Evolutionary conservation across 2,888 invertebrate species (phyloP).

Genomic region (Argynnis bischoffii): DNA sequence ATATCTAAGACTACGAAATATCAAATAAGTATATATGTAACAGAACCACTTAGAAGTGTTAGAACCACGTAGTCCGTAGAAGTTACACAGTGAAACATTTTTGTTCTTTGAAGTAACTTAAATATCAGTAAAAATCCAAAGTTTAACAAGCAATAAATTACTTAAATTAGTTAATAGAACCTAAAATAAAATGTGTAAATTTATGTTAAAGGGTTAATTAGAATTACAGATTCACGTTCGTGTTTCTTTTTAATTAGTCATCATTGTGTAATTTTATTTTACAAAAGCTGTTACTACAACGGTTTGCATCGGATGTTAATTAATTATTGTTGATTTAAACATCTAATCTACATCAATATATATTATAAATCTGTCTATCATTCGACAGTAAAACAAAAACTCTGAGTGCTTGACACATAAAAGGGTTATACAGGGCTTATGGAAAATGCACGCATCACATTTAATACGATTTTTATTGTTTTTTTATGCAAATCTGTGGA

Average conservation of each 20-base stretch:
- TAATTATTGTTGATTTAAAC: neutral
- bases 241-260: conserved; percentile 21
- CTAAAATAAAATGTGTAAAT: conserved; percentile 17
- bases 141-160: conserved; percentile 21
- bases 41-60: neutral
- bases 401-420: no score
- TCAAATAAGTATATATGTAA: neutral
- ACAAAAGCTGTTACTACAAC: conserved; percentile 2
- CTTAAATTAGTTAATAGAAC: conserved; percentile 19
- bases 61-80: no score
- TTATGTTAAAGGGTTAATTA: conserved; percentile 20
- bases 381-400: no score
- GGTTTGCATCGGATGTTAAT: neutral
- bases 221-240: conserved; percentile 14
- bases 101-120: conserved; percentile 1
- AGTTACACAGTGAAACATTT: conserved; percentile 1
- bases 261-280: conserved; percentile 17
- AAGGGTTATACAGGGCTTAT: no score
- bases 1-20: neutral
- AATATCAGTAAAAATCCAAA: conserved; percentile 10
- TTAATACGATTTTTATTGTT: no score
- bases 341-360: neutral
- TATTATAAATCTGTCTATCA: no score
- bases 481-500: no score
- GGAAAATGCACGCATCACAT: no score